phyloP scores from a whole-genome alignment of 2,797 vertebrate genomes.

The Sciurus vulgaris region DNA sequence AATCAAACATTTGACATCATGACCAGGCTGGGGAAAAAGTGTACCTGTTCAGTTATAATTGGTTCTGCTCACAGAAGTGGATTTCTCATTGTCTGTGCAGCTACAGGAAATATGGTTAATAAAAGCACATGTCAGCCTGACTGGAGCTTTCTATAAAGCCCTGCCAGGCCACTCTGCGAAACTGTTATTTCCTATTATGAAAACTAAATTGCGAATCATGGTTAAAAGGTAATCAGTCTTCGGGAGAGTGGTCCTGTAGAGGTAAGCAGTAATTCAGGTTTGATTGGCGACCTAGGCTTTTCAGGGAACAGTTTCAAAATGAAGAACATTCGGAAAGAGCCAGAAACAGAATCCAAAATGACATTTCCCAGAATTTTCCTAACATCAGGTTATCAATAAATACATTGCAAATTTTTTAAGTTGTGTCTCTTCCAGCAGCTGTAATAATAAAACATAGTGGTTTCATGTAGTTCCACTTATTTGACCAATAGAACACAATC shows the following conservation, averaged over 20 bases:
- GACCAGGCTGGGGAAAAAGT: slow-evolving; percentile 84
- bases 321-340: slow-evolving; percentile 36
- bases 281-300: slow-evolving; percentile 75
- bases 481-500: not conserved
- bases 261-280: slow-evolving; percentile 69
- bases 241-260: slow-evolving; percentile 57
- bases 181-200: slow-evolving; percentile 79
- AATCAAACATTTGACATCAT: slow-evolving; percentile 88
- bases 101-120: slow-evolving; percentile 85
- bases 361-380: slow-evolving; percentile 62
- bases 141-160: slow-evolving; percentile 70
- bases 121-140: slow-evolving; percentile 85
- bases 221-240: slow-evolving; percentile 77
- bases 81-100: slow-evolving; percentile 86
- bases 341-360: slow-evolving; percentile 38
- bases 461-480: not conserved
- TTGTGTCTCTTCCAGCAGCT: slow-evolving; percentile 6
- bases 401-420: slow-evolving; percentile 5
- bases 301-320: slow-evolving; percentile 72
- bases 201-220: slow-evolving; percentile 68
- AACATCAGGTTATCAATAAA: slow-evolving; percentile 17
- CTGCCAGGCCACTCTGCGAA: slow-evolving; percentile 62
- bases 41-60: slow-evolving; percentile 86
- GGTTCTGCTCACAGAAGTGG: slow-evolving; percentile 84
- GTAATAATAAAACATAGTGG: not conserved